Conservation (phyloP, 2,113 vertebrate species). For the Mustela lutreola region DNA sequence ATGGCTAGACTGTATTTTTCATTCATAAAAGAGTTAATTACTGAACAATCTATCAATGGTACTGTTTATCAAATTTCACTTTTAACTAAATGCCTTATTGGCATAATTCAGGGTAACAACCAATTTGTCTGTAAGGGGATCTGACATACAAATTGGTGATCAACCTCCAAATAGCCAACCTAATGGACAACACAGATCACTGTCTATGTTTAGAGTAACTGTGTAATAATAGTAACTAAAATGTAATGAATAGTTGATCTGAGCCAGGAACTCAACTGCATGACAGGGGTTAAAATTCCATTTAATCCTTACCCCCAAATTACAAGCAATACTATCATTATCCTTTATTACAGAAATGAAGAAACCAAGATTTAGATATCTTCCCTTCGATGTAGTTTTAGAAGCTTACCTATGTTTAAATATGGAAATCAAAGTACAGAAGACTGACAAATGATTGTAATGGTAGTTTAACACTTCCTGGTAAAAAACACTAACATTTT, state of each 20-base stretch:
- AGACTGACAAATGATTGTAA: slow-evolving; percentile 29
- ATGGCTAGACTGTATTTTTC: background rate
- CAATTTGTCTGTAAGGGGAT: background rate
- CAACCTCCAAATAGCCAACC: background rate
- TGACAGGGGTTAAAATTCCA: background rate
- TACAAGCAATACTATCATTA: background rate
- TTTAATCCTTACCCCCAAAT: background rate
- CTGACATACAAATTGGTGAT: background rate
- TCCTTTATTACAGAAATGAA: background rate
- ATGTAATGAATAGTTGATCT: background rate
- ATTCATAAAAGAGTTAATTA: slow-evolving; percentile 19
- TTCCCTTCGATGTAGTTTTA: background rate
- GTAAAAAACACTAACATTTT: slow-evolving; percentile 56
- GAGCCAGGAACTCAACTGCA: background rate
- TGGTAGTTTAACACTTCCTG: slow-evolving; percentile 20
- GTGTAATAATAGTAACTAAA: slow-evolving; percentile 40
- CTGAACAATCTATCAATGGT: background rate
- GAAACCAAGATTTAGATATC: background rate
- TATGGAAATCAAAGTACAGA: slow-evolving; percentile 54
- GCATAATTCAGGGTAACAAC: background rate
- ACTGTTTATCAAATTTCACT: slow-evolving; percentile 20
- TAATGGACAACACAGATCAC: background rate
- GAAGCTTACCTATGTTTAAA: slow-evolving; percentile 41
- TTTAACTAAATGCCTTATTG: slow-evolving; percentile 22
- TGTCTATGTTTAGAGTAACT: background rate